Evolutionary conservation across 2,888 invertebrate species (phyloP).

Genomic region (Tachina fera): DNA sequence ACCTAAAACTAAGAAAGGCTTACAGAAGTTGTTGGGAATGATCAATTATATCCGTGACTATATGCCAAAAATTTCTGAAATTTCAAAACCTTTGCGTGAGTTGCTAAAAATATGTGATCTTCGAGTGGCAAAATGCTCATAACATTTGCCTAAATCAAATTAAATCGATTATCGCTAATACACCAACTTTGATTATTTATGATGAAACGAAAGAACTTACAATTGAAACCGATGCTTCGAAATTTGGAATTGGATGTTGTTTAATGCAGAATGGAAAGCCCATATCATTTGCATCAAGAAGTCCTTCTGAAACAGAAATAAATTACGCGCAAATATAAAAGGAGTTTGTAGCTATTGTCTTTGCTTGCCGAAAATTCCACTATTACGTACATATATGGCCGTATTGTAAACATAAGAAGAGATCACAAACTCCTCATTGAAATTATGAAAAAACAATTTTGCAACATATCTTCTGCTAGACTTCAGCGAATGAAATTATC

Average conservation of each 20-base stretch:
- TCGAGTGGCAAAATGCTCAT: conserved; percentile 61
- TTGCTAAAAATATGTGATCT: conserved; percentile 55
- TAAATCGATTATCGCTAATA: conserved; percentile 50
- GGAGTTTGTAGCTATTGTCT: conserved; percentile 78
- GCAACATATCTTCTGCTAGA: conserved; percentile 74
- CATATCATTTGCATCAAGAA: conserved; percentile 78
- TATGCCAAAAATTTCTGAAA: conserved; percentile 71
- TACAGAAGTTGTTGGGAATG: conserved; percentile 56
- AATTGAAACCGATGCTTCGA: conserved; percentile 76
- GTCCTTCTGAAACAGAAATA: conserved; percentile 64
- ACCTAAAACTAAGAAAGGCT: conserved; percentile 33
- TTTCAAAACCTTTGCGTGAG: conserved; percentile 64
- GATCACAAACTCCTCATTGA: conserved; percentile 77
- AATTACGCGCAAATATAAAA: conserved; percentile 81
- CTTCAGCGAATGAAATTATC: conserved; percentile 75
- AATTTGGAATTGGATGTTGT: conserved; percentile 70
- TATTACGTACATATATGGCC: conserved; percentile 76
- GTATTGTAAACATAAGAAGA: conserved; percentile 71
- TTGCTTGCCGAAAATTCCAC: conserved; percentile 78
- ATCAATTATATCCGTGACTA: conserved; percentile 72
- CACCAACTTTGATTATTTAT: conserved; percentile 26
- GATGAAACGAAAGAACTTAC: conserved; percentile 72
- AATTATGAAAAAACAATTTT: conserved; percentile 75
- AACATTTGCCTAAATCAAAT: conserved; percentile 24
- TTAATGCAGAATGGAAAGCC: no score